phyloP scores from a whole-genome alignment of 2,113 vertebrate genomes.

The Mastomys coucha region DNA sequence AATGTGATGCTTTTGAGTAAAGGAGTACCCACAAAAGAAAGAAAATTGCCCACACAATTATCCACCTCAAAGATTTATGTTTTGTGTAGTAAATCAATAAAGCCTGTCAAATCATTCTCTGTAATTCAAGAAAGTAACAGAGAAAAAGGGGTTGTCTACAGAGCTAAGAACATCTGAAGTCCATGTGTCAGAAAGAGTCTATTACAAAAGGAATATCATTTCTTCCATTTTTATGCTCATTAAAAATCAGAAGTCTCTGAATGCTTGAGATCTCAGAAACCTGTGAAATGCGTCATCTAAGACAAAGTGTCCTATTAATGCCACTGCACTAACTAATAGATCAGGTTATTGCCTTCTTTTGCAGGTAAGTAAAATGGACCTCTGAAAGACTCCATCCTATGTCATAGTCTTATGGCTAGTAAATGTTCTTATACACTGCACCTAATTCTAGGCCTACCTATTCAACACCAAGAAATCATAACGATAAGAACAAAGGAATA shows the following conservation, averaged over 20 bases:
- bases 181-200: not conserved
- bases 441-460: not conserved
- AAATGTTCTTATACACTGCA: not conserved
- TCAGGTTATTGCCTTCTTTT: not conserved
- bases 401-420: not conserved
- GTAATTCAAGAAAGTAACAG: slow-evolving; percentile 13
- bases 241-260: slow-evolving; percentile 42
- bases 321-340: not conserved
- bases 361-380: not conserved
- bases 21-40: slow-evolving; percentile 17
- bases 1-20: not conserved
- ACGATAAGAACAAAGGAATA: not conserved
- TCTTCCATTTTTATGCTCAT: slow-evolving; percentile 36
- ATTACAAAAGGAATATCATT: not conserved
- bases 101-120: slow-evolving; percentile 7
- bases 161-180: slow-evolving; percentile 13
- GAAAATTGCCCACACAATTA: slow-evolving; percentile 28
- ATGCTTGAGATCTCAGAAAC: not conserved
- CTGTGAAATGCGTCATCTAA: not conserved
- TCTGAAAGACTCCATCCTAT: not conserved
- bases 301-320: not conserved
- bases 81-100: slow-evolving; percentile 53
- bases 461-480: not conserved
- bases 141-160: not conserved
- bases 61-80: slow-evolving; percentile 51